Conservation (phyloP, 2,113 vertebrate genomes). For the Passerina amoena region DNA sequence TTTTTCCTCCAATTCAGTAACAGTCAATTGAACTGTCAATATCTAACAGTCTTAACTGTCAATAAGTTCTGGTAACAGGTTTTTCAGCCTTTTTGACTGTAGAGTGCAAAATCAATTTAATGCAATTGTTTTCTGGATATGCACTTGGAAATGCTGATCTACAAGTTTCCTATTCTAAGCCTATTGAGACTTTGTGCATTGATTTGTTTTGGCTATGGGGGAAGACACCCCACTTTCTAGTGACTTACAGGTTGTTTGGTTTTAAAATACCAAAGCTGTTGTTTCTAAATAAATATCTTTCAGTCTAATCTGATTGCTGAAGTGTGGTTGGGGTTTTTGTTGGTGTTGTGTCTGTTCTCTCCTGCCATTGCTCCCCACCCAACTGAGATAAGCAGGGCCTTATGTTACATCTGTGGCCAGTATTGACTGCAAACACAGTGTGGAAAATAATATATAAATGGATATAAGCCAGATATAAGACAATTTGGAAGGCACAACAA, state of each 20-base stretch:
- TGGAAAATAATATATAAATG: neutral
- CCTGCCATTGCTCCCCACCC: neutral
- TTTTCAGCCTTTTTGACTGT: constrained; percentile 22
- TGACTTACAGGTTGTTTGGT: constrained; percentile 64
- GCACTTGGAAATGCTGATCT: neutral
- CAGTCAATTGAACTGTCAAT: neutral
- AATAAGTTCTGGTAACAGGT: neutral
- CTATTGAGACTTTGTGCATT: constrained; percentile 26
- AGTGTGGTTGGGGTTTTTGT: neutral
- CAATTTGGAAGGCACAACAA: neutral
- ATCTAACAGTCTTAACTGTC: neutral
- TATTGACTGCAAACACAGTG: neutral
- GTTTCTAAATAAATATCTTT: constrained; percentile 80
- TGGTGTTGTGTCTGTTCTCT: neutral
- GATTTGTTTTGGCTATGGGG: constrained; percentile 40
- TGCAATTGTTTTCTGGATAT: neutral
- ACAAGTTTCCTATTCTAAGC: constrained; percentile 8
- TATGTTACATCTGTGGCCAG: neutral
- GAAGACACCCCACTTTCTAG: constrained; percentile 59
- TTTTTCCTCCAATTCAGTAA: neutral
- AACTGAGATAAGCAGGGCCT: neutral
- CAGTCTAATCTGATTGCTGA: constrained; percentile 13
- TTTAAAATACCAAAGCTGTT: constrained; percentile 81
- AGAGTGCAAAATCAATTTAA: neutral
- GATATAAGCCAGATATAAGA: neutral